These are phyloP conservation scores for Epizoanthus stellaris DNA, from an alignment of 92 coral and sea anemone genomes.

Conservation along the genomic window DNA sequence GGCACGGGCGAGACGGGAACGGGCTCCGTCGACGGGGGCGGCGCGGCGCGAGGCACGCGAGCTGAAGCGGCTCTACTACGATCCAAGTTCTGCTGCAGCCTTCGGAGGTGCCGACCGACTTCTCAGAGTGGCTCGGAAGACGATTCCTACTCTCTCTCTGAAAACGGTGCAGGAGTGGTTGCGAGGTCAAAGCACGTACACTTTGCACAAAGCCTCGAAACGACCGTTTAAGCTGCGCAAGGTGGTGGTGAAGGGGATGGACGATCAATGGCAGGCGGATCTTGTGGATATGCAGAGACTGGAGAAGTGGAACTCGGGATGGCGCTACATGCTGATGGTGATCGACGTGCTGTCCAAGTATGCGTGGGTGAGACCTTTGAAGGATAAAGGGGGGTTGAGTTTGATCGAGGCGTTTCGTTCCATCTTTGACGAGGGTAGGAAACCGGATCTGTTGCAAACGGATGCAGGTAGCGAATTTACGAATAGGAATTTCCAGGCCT, in stretches of 20 bases:
- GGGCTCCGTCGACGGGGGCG: background rate
- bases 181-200: too few species aligned
- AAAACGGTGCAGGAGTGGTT: too few species aligned
- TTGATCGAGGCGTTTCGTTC: background rate
- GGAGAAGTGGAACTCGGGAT: background rate
- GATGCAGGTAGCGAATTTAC: too few species aligned
- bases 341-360: background rate
- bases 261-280: conserved; percentile 22
- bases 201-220: background rate
- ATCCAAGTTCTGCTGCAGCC: background rate
- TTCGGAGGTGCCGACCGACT: background rate
- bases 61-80: background rate
- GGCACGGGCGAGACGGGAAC: too few species aligned
- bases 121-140: background rate
- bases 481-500: background rate
- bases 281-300: background rate
- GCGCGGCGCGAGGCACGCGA: background rate
- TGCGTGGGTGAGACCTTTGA: background rate
- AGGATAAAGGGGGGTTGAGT: background rate
- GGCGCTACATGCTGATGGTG: background rate
- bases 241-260: background rate
- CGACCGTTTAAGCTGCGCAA: background rate
- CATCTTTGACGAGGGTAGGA: background rate
- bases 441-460: background rate
- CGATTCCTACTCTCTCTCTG: too few species aligned